Base-by-base conservation (phyloP, 2,888 invertebrate species). In the Meteorus cinctellus region DNA sequence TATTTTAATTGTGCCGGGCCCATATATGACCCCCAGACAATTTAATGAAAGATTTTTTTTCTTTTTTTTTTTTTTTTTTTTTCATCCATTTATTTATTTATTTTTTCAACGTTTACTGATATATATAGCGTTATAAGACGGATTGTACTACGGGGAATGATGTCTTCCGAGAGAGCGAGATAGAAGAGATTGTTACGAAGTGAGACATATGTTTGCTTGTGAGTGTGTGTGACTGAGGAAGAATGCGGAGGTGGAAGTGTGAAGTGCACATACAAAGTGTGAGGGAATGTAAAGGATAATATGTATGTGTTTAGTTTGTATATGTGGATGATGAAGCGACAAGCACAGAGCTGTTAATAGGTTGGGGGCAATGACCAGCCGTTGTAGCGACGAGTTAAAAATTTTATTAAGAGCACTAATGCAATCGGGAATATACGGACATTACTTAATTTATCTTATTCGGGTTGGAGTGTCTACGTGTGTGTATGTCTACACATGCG, bases 281-380 rank as follows among this genome's bases (percentile, higher is more conserved):
- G 74, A 71, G 66, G 72, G 2, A 76, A 72, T 67, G 77, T 78
- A 76, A 77, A 77, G 76, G 55, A 63, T 70, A 74, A 74, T 72
- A 69, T 74, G 27, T 74, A 65, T 69, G 31, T 75, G 72, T 67
- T n/a, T 55, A 41, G 8, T 55, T 5, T 6, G 19, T 55, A 19
- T 55, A 8, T 55, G 55, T 55, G 55, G 4, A 19, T 55, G 55
- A 6, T 55, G n/a, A 48, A 48, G 48, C 19, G 55, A 55, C 55
- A 19, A 19, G 55, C n/a, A 19, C n/a, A 71, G 78, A 81, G 80
- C 79, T 77, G 80, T 79, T 82, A 84, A 84, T 83, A 79, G 83
- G 81, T 81, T 79, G 84, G 78, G 85, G 82, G 78, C 84, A 85
- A 83, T 75, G 86, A 85, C 84, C 85, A 77, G 29, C n/a, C 55